Conservation (phyloP, 2,797 vertebrate genomes). For the Pristis pectinata region DNA sequence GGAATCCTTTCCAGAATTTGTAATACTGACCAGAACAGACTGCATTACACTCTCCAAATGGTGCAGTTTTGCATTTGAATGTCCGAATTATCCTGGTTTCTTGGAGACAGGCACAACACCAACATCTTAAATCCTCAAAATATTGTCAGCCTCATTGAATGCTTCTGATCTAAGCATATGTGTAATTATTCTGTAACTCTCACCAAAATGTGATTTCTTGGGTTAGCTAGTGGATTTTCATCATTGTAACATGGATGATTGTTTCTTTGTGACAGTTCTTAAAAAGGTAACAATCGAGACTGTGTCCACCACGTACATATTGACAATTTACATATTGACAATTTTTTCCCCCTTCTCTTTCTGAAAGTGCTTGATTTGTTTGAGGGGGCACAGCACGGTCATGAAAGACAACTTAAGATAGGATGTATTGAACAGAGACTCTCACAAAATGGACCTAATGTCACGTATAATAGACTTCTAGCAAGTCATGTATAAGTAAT, state of each 20-base stretch:
- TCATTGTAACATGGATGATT: conserved; percentile 75
- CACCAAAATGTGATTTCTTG: conserved; percentile 77
- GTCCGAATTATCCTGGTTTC: conserved; percentile 73
- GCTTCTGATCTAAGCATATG: conserved; percentile 81
- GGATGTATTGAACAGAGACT: conserved; percentile 54
- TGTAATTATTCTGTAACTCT: conserved; percentile 82
- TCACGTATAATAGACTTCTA: conserved; percentile 51
- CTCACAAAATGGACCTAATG: conserved; percentile 45
- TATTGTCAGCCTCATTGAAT: conserved; percentile 75
- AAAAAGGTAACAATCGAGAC: conserved; percentile 65
- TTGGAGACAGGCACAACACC: conserved; percentile 73
- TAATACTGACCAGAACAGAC: conserved; percentile 74
- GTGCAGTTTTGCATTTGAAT: conserved; percentile 80
- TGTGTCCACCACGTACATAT: conserved; percentile 61
- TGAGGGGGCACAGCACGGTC: conserved; percentile 51
- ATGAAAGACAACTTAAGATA: conserved; percentile 64
- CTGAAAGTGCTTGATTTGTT: conserved; percentile 50
- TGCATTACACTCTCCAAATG: conserved; percentile 75
- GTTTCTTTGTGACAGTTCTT: conserved; percentile 66
- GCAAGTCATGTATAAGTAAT: conserved; percentile 53
- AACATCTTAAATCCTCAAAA: conserved; percentile 91
- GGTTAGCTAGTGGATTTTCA: conserved; percentile 66
- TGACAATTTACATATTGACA: conserved; percentile 48
- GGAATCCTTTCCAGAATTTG: conserved; percentile 72
- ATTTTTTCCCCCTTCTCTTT: conserved; percentile 48